Conservation (phyloP, 1,140 invertebrate species). For the Homalodisca vitripennis region DNA sequence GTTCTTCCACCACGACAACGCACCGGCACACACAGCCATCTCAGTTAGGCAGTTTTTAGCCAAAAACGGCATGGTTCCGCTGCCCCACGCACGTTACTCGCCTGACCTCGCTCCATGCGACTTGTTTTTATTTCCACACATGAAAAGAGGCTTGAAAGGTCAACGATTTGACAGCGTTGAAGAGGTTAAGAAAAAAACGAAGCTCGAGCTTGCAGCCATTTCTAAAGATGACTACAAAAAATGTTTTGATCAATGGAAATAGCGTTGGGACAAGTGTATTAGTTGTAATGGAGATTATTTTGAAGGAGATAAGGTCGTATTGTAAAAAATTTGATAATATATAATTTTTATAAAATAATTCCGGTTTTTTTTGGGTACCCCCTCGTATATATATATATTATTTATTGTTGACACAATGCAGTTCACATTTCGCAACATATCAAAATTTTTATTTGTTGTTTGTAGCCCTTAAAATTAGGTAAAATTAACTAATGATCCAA, state of each 20-base stretch:
- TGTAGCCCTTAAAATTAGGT: no score
- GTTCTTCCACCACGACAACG: conserved; percentile 46
- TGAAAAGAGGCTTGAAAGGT: conserved; percentile 29
- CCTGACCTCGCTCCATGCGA: conserved; percentile 49
- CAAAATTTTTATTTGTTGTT: no score
- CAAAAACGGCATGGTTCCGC: conserved; percentile 43
- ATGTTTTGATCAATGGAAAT: conserved; percentile 36
- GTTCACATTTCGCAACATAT: no score
- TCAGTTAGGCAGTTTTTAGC: conserved; percentile 40
- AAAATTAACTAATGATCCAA: no score
- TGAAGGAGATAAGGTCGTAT: conserved; percentile 30
- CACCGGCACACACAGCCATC: conserved; percentile 40
- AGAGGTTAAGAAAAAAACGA: conserved; percentile 32
- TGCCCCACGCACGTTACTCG: no score
- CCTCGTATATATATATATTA: conserved; percentile 12
- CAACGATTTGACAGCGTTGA: conserved; percentile 44
- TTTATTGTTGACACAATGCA: no score
- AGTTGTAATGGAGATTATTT: conserved; percentile 36
- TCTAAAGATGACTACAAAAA: conserved; percentile 33
- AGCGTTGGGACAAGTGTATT: conserved; percentile 37
- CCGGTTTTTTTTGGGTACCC: conserved; percentile 22
- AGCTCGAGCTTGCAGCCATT: conserved; percentile 32
- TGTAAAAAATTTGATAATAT: conserved; percentile 27
- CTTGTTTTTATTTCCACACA: conserved; percentile 29
- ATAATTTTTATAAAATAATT: conserved; percentile 27